phyloP scores from a whole-genome alignment of 1,140 invertebrate genomes.

The Phymorhynchus buccinoides region DNA sequence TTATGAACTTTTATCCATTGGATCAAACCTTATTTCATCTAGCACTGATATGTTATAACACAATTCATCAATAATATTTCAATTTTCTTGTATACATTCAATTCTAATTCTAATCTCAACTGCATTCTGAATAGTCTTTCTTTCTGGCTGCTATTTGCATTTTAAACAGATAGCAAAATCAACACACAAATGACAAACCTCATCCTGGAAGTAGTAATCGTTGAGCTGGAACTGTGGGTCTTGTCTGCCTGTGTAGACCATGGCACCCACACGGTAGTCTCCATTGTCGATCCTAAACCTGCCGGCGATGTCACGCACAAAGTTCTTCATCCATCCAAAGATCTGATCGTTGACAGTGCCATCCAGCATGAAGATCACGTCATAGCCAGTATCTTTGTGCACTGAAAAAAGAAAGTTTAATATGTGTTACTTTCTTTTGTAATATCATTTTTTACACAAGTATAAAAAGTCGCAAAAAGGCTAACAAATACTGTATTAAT shows the following conservation, averaged over 20 bases:
- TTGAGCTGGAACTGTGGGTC: slow-evolving; percentile 64
- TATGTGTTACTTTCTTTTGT: too few relatives aligned
- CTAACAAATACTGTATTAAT: too few relatives aligned
- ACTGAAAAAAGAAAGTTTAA: too few relatives aligned
- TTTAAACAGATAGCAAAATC: neutral
- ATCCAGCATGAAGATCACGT: slow-evolving; percentile 69
- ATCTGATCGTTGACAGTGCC: slow-evolving; percentile 56
- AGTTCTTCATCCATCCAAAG: slow-evolving; percentile 63
- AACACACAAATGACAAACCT: slow-evolving; percentile 44
- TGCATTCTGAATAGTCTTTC: too few relatives aligned
- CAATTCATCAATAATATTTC: slow-evolving; percentile 3
- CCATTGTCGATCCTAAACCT: slow-evolving; percentile 57
- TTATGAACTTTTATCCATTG: too few relatives aligned
- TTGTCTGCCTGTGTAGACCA: slow-evolving; percentile 58
- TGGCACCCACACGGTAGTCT: slow-evolving; percentile 60
- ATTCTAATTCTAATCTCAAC: too few relatives aligned
- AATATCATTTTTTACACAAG: too few relatives aligned
- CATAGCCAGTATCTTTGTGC: slow-evolving; percentile 51
- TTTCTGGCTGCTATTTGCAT: too few relatives aligned
- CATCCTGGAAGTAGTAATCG: slow-evolving; percentile 51
- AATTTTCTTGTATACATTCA: too few relatives aligned
- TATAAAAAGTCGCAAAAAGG: too few relatives aligned
- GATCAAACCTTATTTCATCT: too few relatives aligned
- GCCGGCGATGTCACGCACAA: slow-evolving; percentile 52
- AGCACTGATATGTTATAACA: too few relatives aligned